Base-by-base conservation (phyloP, 2,888 invertebrate species). In the Cylindroiulus punctatus region DNA sequence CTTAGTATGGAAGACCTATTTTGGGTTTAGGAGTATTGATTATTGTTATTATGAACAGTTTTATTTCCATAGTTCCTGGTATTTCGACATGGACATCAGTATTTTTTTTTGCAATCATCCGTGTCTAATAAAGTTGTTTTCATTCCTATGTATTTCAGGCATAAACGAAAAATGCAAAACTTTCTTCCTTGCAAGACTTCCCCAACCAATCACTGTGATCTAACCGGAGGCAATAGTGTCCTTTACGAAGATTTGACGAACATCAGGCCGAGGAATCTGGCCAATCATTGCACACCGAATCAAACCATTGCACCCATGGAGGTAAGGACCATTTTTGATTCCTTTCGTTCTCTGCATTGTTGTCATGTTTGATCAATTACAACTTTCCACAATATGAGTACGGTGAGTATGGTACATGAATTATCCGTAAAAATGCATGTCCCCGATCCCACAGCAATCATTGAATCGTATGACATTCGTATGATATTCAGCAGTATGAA, bases 101-200 rank as follows among this genome's bases (percentile, higher is more conserved):
- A 36, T 7, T 4, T 36, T 2, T 36, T 4, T 36, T 36, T 36
- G 36, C 36, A 4, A 7, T 36, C 7, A 36, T 36, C 7, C 36
- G 36, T 36, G 2, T 36, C 36, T 36, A 36, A 36, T 7, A 12
- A 42, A 47, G 10, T 47, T 12, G 2, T 86, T 44, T 26, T 81
- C 81, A 19, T 82, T 86, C 82, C 81, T n/a, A n/a, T n/a, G n/a
- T 44, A 84, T 87, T 86, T 0, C 85, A 89, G 88, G 83, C 89
- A 89, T 86, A 89, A 88, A 87, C 87, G 88, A 84, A 89, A 88
- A 86, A 88, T 89, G 87, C 89, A 88, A 87, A 88, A 89, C 86
- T 89, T 89, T 87, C 86, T 89, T 84, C 89, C 89, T 52, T 89
- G 89, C 86, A 89, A 89, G 86, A 86, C 87, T 32, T 88, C 87